phyloP scores from a whole-genome alignment of 2,888 invertebrate genomes.

The Macrophya annulata region DNA sequence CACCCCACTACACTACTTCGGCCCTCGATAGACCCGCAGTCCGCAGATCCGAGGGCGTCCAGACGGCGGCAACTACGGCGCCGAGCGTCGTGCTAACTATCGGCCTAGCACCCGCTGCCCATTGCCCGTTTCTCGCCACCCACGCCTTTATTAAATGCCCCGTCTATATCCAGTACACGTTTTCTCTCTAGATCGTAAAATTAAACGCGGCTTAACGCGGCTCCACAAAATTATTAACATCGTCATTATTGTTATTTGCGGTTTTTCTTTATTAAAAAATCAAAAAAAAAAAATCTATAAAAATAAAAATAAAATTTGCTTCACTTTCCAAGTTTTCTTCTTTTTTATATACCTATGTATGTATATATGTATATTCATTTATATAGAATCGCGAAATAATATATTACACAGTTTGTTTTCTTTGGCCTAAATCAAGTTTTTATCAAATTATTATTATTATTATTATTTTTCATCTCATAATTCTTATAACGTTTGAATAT shows the following conservation, averaged over 20 bases:
- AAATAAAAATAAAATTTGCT: not conserved
- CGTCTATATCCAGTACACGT: slow-evolving; percentile 60
- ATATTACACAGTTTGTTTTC: too few relatives aligned
- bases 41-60: slow-evolving; percentile 70
- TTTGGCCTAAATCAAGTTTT: too few relatives aligned
- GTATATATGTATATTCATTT: too few relatives aligned
- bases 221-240: slow-evolving; percentile 6
- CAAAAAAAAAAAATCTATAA: not conserved
- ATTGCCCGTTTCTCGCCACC: slow-evolving; percentile 52
- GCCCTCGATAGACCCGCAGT: slow-evolving; percentile 16
- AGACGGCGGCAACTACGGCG: slow-evolving; percentile 76
- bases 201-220: slow-evolving; percentile 10
- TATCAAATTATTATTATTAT: too few relatives aligned
- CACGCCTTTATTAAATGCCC: slow-evolving; percentile 69
- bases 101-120: slow-evolving; percentile 71
- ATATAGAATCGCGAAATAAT: too few relatives aligned
- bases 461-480: too few relatives aligned
- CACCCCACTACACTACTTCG: not conserved
- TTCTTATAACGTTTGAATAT: too few relatives aligned
- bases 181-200: slow-evolving; percentile 23
- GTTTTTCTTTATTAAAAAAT: not conserved
- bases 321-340: too few relatives aligned
- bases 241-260: slow-evolving; percentile 5
- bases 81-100: slow-evolving; percentile 76
- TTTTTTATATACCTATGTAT: too few relatives aligned